These are phyloP conservation scores for Hydrotaea cyrtoneurina DNA, from an alignment of 2,888 invertebrate species.

Conservation along the genomic window DNA sequence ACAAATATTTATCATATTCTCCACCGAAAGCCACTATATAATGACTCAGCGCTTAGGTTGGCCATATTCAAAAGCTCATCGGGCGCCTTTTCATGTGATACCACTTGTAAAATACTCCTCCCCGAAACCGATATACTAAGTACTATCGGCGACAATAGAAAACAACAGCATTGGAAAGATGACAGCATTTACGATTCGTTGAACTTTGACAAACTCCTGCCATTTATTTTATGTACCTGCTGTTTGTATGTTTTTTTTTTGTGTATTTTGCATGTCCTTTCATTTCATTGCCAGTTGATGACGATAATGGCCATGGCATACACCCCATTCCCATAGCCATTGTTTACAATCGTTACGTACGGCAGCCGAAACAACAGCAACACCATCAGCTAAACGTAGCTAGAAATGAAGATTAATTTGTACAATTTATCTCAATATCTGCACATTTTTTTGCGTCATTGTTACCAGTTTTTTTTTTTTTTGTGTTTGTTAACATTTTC, in stretches of 20 bases:
- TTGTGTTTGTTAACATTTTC: neutral
- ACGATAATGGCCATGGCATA: neutral
- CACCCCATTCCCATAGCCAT: neutral
- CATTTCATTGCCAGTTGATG: neutral
- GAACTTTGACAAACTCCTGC: conserved; percentile 59
- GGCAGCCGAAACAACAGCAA: neutral
- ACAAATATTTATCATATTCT: too few species aligned
- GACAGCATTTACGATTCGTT: conserved; percentile 60
- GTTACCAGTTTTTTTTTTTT: neutral
- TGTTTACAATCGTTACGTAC: neutral
- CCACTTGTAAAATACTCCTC: too few species aligned
- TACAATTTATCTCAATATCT: conserved; percentile 4
- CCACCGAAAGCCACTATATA: too few species aligned
- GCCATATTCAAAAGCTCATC: too few species aligned
- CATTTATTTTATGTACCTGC: conserved; percentile 45
- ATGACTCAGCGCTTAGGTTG: too few species aligned
- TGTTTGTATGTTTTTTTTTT: neutral
- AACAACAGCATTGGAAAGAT: conserved; percentile 58
- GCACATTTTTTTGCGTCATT: conserved; percentile 2
- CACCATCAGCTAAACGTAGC: conserved; percentile 7
- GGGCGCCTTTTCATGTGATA: too few species aligned
- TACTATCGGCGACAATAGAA: conserved; percentile 3
- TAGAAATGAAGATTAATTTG: conserved; percentile 7
- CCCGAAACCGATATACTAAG: neutral
- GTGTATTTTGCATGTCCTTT: neutral